Base-by-base conservation (phyloP, 2,797 vertebrate genomes). In the Urophycis tenuis region DNA sequence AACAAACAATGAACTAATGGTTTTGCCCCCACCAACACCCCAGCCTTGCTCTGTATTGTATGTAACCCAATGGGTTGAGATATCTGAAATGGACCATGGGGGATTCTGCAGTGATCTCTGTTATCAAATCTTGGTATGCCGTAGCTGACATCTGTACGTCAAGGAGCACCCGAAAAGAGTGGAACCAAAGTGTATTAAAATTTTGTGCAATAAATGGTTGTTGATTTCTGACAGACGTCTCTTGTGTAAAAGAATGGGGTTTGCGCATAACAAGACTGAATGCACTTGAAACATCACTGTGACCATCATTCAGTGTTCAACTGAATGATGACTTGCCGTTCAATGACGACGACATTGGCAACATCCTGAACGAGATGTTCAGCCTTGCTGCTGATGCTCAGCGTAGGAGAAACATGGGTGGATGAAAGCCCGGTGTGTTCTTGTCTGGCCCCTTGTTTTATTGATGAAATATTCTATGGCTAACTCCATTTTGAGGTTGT, bases 401-500 rank as follows among this genome's bases (percentile, higher is more conserved):
- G 14, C 25, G 32, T 70, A 70, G 25, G 36, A 41, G n/a, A 29
- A 79, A 5, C 45, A 34, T 75, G n/a, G n/a, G n/a, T 39, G 34
- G 11, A 32, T 31, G 29, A 70, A 70, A 15, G 29, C 30, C 25
- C 3, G 32, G 32, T 70, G 25, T 70, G 14, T 29, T 73, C 19
- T 71, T 67, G 31, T 35, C 29, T 22, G 53, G 71, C 53, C 36
- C 41, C 71, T 35, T 15, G 33, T 32, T 74, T 74, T 71, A 67
- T 36, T 2, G 17, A 45, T 60, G 33, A 71, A 76, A 25, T 33
- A 81, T 76, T 32, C 34, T 19, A 29, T 3, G 25, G 75, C 39
- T 78, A 71, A 85, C 85, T 78, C 67, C 41, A 83, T 80, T 75
- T 80, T 5, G 81, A 80, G 74, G 79, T 80, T 82, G 74, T 78